A percentile compares a stretch with the other conserved stretches of the same genome.
These are phyloP conservation scores for Notiomystis cincta DNA, from an alignment of 2,113 vertebrate genomes.

Conservation along the genomic window DNA sequence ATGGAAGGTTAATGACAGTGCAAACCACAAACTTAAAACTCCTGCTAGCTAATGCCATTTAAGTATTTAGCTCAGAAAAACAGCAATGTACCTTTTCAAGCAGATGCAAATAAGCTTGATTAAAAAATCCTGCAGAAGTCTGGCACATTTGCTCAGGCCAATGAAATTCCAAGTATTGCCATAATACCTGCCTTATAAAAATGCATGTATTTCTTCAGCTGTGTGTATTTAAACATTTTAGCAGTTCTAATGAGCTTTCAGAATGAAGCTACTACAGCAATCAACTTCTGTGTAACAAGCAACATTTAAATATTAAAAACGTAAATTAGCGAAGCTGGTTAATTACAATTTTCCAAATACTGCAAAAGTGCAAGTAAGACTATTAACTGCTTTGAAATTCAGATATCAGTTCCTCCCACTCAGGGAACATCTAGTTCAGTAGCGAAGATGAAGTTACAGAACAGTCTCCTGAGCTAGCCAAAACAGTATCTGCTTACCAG, in stretches of 20 bases:
- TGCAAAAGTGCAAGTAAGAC: slow-evolving; percentile 38
- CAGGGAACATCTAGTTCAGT: slow-evolving; percentile 38
- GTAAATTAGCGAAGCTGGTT: slow-evolving; percentile 59
- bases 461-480: slow-evolving; percentile 62
- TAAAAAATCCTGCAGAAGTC: slow-evolving; percentile 13
- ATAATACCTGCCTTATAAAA: slow-evolving; percentile 64
- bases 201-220: slow-evolving; percentile 64
- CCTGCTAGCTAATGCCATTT: not conserved
- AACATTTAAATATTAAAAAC: slow-evolving; percentile 67
- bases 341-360: slow-evolving; percentile 63
- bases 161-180: slow-evolving; percentile 35
- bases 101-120: slow-evolving; percentile 31
- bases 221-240: slow-evolving; percentile 66
- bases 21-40: not conserved
- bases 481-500: slow-evolving; percentile 52
- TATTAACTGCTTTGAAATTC: slow-evolving; percentile 64
- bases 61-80: not conserved
- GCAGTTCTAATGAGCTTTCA: slow-evolving; percentile 62
- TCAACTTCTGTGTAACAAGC: slow-evolving; percentile 64
- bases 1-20: not conserved
- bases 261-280: slow-evolving; percentile 56
- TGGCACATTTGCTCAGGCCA: not conserved
- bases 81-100: not conserved
- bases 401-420: slow-evolving; percentile 62
- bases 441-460: slow-evolving; percentile 50